Evolutionary conservation across 2,113 vertebrate genomes (phyloP).

Genomic region (Hemiprocne comata): DNA sequence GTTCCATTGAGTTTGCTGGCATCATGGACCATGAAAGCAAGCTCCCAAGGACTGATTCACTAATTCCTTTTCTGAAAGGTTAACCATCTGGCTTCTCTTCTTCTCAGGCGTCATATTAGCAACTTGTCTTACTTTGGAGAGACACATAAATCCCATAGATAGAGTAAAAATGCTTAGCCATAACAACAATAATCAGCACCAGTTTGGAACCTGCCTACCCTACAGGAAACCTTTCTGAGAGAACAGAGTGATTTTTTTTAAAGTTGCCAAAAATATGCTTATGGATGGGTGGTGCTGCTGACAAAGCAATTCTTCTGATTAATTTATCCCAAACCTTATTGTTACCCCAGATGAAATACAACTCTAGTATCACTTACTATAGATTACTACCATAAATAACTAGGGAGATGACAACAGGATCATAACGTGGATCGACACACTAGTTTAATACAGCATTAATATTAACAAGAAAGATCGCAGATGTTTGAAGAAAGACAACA

Average conservation of each 20-base stretch:
- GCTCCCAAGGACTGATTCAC: background rate
- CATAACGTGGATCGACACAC: background rate
- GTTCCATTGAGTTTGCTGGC: background rate
- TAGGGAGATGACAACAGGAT: background rate
- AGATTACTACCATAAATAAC: background rate
- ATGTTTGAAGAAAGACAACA: background rate
- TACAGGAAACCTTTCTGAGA: background rate
- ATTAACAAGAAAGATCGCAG: background rate
- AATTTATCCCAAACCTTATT: background rate
- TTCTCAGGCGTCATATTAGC: background rate
- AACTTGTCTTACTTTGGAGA: background rate
- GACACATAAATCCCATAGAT: background rate
- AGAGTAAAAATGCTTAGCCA: background rate
- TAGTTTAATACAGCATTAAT: background rate
- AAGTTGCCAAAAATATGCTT: background rate
- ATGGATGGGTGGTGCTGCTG: background rate
- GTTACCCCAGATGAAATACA: background rate
- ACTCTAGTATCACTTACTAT: background rate
- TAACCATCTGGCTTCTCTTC: background rate
- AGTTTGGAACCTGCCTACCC: background rate
- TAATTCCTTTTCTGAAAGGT: background rate
- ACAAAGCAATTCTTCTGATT: background rate
- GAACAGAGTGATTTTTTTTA: background rate
- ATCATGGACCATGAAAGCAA: background rate
- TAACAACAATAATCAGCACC: background rate